Evolutionary conservation across 2,113 vertebrate genomes (phyloP).

Genomic region (Actenoides hombroni): DNA sequence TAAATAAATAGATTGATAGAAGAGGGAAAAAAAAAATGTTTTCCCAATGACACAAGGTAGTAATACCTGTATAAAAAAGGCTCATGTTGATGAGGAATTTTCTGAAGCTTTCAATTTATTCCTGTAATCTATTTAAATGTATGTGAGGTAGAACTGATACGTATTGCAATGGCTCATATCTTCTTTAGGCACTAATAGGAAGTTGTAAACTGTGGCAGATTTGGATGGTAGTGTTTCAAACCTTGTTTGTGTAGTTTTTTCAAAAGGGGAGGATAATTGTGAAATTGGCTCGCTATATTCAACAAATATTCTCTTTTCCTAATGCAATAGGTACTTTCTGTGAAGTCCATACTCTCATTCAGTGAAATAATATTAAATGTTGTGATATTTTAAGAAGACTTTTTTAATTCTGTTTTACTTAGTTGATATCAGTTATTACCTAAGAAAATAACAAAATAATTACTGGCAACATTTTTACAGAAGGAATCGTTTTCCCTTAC

Average conservation of each 20-base stretch:
- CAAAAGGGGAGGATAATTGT: neutral
- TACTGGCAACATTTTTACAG: neutral
- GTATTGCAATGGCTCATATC: neutral
- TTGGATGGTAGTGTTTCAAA: neutral
- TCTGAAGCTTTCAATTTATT: slow-evolving; percentile 49
- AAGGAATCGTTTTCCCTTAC: neutral
- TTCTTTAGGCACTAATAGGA: neutral
- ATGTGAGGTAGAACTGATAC: slow-evolving; percentile 4
- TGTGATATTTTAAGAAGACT: slow-evolving; percentile 3
- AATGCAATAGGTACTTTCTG: neutral
- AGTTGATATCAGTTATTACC: neutral
- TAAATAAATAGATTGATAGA: slow-evolving; percentile 78
- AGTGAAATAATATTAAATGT: neutral
- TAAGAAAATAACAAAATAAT: neutral
- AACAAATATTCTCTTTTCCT: slow-evolving; percentile 58
- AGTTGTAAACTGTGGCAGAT: neutral
- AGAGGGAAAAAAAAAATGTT: slow-evolving; percentile 52
- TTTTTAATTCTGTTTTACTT: neutral
- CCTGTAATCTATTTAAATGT: slow-evolving; percentile 31
- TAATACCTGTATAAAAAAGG: slow-evolving; percentile 48
- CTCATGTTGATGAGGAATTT: slow-evolving; percentile 56
- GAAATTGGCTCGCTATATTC: neutral
- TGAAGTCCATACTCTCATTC: neutral
- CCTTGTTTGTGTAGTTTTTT: neutral
- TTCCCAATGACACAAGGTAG: slow-evolving; percentile 24